Evolutionary conservation across 2,797 vertebrate genomes (phyloP), one percentile per base, ranked within the genome.

Genomic region (Bovichtus diacanthus): DNA sequence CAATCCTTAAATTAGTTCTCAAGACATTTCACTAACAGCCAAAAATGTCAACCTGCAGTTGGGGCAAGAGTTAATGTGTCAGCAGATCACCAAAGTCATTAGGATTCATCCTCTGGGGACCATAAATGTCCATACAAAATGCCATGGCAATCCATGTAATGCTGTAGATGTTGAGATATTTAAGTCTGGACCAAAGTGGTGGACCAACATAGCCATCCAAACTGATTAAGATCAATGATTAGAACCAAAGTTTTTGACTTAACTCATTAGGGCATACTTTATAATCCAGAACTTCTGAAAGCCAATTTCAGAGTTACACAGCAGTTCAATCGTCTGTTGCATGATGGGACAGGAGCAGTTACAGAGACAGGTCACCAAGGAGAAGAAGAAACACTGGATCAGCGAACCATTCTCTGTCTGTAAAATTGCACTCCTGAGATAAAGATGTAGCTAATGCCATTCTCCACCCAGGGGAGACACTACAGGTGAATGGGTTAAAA

Each of bases 381-480:
- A 86, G 50, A 87, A 46, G 68, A 73, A 31, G 76, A 76, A 53
- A 76, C 64, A 70, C 47, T 64, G 53, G 70, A 82, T 83, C 80
- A 88, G 72, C 13, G 34, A 82, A 81, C 74, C 75, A 60, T 84
- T 73, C 21, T 65, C 7, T 4, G 3, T 16, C 51, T 66, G 3
- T 49, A 67, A 6, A 43, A 43, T 44, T 68, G 21, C 61, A 51
- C 73, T 71, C 19, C 43, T 12, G 38, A 65, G 29, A 78, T 78
- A 62, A 76, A 84, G 70, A 69, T 31, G 11, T 44, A 23, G 34
- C 34, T 41, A 43, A 64, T 72, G 53, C 21, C 46, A 56, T 46
- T 84, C 70, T 67, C 29, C 58, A 69, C 34, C 34, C 31, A 34
- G 31, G 31, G 31, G 31, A 34, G 31, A 34, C 31, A 34, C 31